Percentiles rank a stretch among this genome's conserved stretches.
Conservation (phyloP, 2,113 vertebrate genomes). For the Pseudonaja textilis region DNA sequence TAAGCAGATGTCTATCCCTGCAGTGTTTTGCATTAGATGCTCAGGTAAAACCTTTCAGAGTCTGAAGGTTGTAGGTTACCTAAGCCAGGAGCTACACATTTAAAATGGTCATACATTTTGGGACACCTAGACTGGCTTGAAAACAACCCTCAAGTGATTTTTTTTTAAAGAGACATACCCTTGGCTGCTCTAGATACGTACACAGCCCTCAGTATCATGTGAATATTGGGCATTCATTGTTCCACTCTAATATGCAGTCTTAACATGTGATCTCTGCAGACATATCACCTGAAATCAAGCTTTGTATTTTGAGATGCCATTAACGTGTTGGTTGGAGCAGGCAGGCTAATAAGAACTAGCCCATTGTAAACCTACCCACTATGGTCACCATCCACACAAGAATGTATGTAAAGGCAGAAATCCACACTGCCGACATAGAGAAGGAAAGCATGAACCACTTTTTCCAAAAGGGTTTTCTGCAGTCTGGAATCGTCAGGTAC, state of each 20-base stretch:
- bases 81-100: background rate
- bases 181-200: background rate
- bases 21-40: background rate
- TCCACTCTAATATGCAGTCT: background rate
- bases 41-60: background rate
- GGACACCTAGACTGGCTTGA: background rate
- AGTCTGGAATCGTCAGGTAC: slow-evolving; percentile 89
- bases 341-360: background rate
- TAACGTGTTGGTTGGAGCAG: background rate
- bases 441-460: slow-evolving; percentile 90
- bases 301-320: background rate
- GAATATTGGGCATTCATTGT: background rate
- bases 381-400: slow-evolving; percentile 97
- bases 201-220: background rate
- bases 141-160: background rate
- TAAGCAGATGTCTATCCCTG: background rate
- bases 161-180: background rate
- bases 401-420: slow-evolving; percentile 90
- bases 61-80: background rate
- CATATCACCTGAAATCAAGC: background rate
- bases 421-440: slow-evolving; percentile 94
- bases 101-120: background rate
- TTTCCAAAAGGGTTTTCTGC: slow-evolving; percentile 88
- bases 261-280: background rate
- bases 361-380: slow-evolving; percentile 76